phyloP scores from a whole-genome alignment of 2,888 invertebrate species.

The Oscheius sp. region DNA sequence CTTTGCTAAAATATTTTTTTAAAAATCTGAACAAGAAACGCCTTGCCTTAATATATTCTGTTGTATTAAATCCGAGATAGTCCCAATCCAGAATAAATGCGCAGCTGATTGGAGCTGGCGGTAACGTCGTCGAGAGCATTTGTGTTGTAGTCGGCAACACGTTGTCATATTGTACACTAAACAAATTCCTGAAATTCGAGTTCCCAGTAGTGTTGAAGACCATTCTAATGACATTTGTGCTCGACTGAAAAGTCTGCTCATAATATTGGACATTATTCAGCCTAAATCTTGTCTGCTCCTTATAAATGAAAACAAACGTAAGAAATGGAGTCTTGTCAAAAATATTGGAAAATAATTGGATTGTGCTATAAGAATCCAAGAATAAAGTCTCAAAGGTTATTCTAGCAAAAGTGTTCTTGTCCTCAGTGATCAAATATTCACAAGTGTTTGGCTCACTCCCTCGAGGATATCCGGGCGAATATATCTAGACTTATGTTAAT shows the following conservation, averaged over 20 bases:
- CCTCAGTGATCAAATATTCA: not conserved
- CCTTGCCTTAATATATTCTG: too few species aligned
- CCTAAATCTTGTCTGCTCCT: not conserved
- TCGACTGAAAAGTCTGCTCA: not conserved
- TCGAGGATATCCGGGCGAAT: constrained; percentile 16
- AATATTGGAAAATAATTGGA: not conserved
- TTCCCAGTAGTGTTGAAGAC: constrained; percentile 14
- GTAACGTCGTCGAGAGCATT: too few species aligned
- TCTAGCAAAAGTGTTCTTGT: not conserved
- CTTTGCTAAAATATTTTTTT: not conserved
- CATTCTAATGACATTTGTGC: not conserved
- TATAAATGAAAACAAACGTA: not conserved
- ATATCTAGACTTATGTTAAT: not conserved
- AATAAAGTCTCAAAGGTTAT: not conserved
- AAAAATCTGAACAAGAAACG: not conserved
- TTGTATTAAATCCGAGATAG: too few species aligned
- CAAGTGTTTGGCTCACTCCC: not conserved
- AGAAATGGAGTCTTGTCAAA: not conserved
- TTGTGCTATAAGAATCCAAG: not conserved
- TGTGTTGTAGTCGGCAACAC: too few species aligned
- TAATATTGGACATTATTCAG: not conserved
- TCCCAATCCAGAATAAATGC: constrained; percentile 4
- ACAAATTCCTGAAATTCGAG: not conserved
- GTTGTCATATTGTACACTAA: not conserved
- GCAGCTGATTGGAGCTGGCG: not conserved